Percentiles rank a stretch among this genome's conserved stretches.
These are phyloP conservation scores for Miniopterus natalensis DNA, from an alignment of 2,113 vertebrate genomes.

Conservation along the genomic window DNA sequence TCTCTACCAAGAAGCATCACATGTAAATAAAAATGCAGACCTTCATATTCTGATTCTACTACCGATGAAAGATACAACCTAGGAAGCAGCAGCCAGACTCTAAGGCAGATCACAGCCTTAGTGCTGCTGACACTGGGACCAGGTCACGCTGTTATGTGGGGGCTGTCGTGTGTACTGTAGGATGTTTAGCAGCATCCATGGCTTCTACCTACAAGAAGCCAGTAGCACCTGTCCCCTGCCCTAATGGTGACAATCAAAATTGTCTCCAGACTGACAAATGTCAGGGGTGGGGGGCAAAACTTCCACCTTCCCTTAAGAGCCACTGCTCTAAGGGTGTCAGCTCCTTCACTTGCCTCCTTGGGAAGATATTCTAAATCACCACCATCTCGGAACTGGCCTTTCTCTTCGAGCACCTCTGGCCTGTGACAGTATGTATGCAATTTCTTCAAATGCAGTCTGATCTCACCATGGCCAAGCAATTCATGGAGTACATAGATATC, in stretches of 20 bases:
- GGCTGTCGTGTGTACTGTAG: not conserved
- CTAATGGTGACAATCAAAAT: not conserved
- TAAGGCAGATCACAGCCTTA: not conserved
- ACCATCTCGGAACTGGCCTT: not conserved
- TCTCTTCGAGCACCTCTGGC: not conserved
- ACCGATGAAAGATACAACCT: not conserved
- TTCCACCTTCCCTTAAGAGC: not conserved
- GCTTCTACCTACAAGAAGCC: not conserved
- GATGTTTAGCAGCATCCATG: not conserved
- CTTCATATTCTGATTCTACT: not conserved
- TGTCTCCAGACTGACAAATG: not conserved
- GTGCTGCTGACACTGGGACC: not conserved
- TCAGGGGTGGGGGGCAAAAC: accelerated
- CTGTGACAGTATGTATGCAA: too few relatives aligned
- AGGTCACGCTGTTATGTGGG: not conserved
- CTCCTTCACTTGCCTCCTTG: not conserved
- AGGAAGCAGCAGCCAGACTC: not conserved
- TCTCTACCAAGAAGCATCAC: slow-evolving; percentile 4
- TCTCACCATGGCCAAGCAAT: not conserved
- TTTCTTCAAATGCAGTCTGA: not conserved
- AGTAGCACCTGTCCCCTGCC: not conserved
- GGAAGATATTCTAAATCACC: not conserved
- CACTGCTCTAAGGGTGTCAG: not conserved
- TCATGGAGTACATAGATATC: not conserved
- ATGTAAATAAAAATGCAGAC: not conserved